Evolutionary conservation across 2,113 vertebrate species (phyloP).

Genomic region (Tachuris rubrigastra): DNA sequence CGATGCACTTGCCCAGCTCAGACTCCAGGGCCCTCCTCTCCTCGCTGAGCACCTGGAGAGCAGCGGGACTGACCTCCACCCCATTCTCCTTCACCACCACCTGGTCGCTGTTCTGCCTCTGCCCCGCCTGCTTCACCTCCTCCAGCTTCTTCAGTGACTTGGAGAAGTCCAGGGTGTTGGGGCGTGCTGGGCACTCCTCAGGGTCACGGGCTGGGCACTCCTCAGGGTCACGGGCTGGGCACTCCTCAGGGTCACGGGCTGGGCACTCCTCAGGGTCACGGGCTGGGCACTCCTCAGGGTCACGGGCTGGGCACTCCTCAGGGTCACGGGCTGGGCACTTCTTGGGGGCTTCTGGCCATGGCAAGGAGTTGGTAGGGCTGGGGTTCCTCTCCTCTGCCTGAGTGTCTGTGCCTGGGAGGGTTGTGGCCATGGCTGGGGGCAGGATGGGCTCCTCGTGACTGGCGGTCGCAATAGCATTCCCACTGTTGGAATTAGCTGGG

Average conservation of each 20-base stretch:
- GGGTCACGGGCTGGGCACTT: neutral
- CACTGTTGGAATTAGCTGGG: accelerated
- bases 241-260: neutral
- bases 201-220: neutral
- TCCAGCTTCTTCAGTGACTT: neutral
- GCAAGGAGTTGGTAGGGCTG: neutral
- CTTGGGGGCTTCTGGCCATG: neutral
- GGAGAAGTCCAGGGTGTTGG: slow-evolving; percentile 39
- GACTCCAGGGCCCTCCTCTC: slow-evolving; percentile 24
- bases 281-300: too few relatives aligned
- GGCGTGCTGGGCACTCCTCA: neutral
- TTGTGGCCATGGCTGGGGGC: accelerated
- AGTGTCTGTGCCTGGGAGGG: neutral
- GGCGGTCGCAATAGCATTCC: accelerated
- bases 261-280: neutral
- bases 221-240: too few relatives aligned
- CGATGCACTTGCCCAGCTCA: slow-evolving; percentile 62
- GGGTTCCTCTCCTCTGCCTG: accelerated
- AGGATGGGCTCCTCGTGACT: neutral
- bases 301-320: too few relatives aligned
- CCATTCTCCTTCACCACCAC: neutral
- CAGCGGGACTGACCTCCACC: neutral
- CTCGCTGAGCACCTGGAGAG: neutral
- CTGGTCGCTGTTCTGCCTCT: neutral
- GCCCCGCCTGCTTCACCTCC: neutral